Conservation (phyloP, 1,140 invertebrate species). For the Maconellicoccus hirsutus region DNA sequence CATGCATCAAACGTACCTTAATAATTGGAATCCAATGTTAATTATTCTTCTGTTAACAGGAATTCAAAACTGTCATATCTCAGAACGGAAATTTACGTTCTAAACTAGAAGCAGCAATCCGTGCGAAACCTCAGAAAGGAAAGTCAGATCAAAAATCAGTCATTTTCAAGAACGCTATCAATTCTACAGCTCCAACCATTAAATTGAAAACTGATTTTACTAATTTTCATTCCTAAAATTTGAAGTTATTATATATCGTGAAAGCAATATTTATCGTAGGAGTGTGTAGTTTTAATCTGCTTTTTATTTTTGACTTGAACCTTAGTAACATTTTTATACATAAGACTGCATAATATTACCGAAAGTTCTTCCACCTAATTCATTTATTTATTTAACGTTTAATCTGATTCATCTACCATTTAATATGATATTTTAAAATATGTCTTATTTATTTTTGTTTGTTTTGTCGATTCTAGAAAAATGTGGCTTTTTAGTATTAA, state of each 20-base stretch:
- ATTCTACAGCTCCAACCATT: constrained; percentile 61
- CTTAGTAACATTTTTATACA: not conserved
- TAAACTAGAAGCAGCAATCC: constrained; percentile 74
- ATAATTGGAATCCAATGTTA: not conserved
- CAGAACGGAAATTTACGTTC: constrained; percentile 62
- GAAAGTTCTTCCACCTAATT: not conserved
- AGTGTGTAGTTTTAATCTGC: not conserved
- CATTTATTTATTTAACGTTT: not conserved
- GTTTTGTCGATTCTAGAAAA: not conserved
- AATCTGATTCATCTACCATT: not conserved
- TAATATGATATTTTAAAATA: not conserved
- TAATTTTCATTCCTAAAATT: constrained; percentile 55
- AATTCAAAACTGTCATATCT: constrained; percentile 82
- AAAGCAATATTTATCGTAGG: not conserved
- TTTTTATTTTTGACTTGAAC: not conserved
- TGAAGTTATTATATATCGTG: not conserved
- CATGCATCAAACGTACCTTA: not conserved
- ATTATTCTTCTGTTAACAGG: constrained; percentile 44
- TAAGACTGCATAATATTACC: not conserved
- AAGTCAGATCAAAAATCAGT: constrained; percentile 35
- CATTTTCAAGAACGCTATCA: constrained; percentile 36
- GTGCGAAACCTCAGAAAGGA: constrained; percentile 51
- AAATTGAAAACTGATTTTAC: constrained; percentile 94
- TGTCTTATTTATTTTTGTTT: not conserved
- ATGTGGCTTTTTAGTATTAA: not conserved